Evolutionary conservation across 2,113 vertebrate genomes (phyloP), one percentile per base, ranked within the genome.

Genomic region (Hystrix cristata): DNA sequence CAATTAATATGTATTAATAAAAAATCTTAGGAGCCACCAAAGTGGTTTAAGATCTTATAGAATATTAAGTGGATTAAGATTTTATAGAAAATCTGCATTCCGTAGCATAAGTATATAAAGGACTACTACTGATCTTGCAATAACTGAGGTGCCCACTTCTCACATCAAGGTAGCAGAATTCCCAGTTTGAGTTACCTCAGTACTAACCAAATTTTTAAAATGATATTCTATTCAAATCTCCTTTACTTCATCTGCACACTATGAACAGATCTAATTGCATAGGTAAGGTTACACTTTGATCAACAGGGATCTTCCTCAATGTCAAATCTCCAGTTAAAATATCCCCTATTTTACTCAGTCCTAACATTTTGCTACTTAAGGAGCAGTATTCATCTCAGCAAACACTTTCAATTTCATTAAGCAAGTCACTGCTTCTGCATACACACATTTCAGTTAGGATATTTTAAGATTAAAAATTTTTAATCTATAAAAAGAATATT

Each of bases 401-500:
- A 90, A 65, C 34, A 95, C 53, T 95, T 96, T 69, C 51, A 71
- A 82, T 79, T 79, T 64, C 87, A 87, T 59, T 76, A 78, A 96
- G 64, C 34, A 76, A 82, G 87, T 94, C 25, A 59, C n/a, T 86
- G 93, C 86, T 95, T 93, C 91, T 89, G 62, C 62, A 74, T 46
- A 81, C 4, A 90, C 4, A 15, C 65, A 62, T 67, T 96, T 94
- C 80, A 81, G 59, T 87, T 93, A 85, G 19, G 27, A 62, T 81
- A 84, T 71, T 95, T 94, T 87, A 72, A 74, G 72, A 87, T 95
- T 53, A 96, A 84, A 98, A 93, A 43, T 69, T 89, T 91, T 92
- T 97, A 97, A 95, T 97, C 98, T 98, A 97, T 95, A 97, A 98
- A 98, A 87, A 95, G 92, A 55, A 7, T 59, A 98, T 98, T 98